Evolutionary conservation across 2,797 vertebrate species (phyloP).

Genomic region (Cephalopachus bancanus): DNA sequence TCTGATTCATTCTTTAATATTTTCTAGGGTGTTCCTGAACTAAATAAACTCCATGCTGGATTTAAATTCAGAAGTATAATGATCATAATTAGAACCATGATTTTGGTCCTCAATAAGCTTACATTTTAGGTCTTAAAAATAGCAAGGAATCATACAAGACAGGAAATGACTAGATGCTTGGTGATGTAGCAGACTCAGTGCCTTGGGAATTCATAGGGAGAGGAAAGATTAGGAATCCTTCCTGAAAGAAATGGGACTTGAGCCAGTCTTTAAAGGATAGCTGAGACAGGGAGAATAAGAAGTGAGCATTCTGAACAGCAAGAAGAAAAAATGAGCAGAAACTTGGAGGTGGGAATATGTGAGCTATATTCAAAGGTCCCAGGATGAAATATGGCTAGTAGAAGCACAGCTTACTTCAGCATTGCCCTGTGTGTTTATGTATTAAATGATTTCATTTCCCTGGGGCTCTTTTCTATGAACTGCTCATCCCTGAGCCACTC

Average conservation of each 20-base stretch:
- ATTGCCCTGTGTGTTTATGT: not conserved
- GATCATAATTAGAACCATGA: not conserved
- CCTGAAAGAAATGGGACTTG: not conserved
- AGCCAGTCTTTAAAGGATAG: slow-evolving; percentile 36
- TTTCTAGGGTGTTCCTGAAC: slow-evolving; percentile 21
- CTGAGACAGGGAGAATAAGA: not conserved
- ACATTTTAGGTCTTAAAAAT: slow-evolving; percentile 47
- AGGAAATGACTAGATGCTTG: slow-evolving; percentile 40
- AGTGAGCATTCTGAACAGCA: not conserved
- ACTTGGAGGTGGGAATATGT: not conserved
- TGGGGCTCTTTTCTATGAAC: not conserved
- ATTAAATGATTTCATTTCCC: slow-evolving; percentile 29
- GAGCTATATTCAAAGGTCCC: not conserved
- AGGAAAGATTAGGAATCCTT: slow-evolving; percentile 31
- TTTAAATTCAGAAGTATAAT: slow-evolving; percentile 16
- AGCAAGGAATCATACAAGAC: not conserved
- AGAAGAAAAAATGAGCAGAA: slow-evolving; percentile 36
- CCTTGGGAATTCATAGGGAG: not conserved
- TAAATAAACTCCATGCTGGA: slow-evolving; percentile 37
- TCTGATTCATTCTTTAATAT: slow-evolving; percentile 6
- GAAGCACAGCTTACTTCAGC: not conserved
- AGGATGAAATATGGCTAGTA: not conserved
- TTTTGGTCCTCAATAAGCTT: slow-evolving; percentile 58
- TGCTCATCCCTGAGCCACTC: not conserved
- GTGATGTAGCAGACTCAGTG: not conserved